Base-by-base conservation (phyloP, 1,140 invertebrate species). In the Bombus waltoni region DNA sequence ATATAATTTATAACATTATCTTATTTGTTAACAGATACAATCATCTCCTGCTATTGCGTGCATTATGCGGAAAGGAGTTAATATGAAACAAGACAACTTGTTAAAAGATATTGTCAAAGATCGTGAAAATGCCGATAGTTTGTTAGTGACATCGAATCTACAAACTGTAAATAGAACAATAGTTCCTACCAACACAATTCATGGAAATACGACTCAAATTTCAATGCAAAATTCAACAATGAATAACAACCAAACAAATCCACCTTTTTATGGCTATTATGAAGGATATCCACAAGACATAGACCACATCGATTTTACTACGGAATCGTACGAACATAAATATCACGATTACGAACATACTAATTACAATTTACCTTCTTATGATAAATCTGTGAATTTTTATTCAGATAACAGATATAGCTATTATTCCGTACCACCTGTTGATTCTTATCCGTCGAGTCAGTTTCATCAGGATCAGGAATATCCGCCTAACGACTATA, bases 271-370 rank as follows among this genome's bases (percentile, higher is more conserved):
- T 9, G 93, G 93, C 10, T 94, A 62, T 62, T 62, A 93, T 40
- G 91, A 89, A n/a, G 94, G 94, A 32, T 87, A 91, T 89, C 92
- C 93, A 3, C 93, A 94, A 77, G 84, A 91, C 25, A n/a, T 94
- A 28, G 73, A 91, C 0, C 72, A 93, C 22, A 13, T 94, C 0
- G 90, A 91, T 15, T 66, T 95, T 1, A 94, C 92, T 2, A 92
- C 90, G 1, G 74, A 82, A 28, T 22, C 72, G 22, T 70, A 87
- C 65, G 66, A 68, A 0, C 42, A 68, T n/a, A 62, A 53, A 25
- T 84, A 87, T 47, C 75, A 72, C 13, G 79, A 74, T 68, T 75
- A 81, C 70, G 80, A 53, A 2, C 81, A 59, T 15, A 35, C 81
- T 35, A 82, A 83, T 78, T 90, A 90, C 13, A 72, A 90, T 71